Percentiles rank a stretch among this genome's conserved stretches.
Evolutionary conservation across 2,797 vertebrate genomes (phyloP).

Genomic region (Euthynnus affinis): DNA sequence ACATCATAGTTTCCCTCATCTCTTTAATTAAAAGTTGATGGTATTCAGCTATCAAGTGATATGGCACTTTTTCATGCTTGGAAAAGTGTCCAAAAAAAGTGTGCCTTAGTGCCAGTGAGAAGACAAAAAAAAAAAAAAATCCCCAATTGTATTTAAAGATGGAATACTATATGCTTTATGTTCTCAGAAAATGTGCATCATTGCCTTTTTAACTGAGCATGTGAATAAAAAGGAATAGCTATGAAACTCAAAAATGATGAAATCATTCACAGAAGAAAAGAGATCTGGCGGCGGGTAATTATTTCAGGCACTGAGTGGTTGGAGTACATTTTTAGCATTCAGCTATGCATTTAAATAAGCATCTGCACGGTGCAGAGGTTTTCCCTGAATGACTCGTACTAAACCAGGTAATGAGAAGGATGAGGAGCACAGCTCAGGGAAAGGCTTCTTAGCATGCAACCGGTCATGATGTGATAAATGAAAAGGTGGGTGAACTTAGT

Average conservation of each 20-base stretch:
- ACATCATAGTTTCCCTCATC: constrained; percentile 73
- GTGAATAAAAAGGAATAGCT: constrained; percentile 47
- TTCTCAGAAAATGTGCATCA: constrained; percentile 33
- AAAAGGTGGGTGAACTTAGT: constrained; percentile 35
- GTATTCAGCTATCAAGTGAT: constrained; percentile 60
- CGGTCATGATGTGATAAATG: constrained; percentile 36
- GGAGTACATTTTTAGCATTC: constrained; percentile 48
- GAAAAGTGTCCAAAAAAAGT: constrained; percentile 49
- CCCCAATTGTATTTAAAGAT: constrained; percentile 28
- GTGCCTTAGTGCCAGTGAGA: constrained; percentile 36
- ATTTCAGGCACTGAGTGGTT: constrained; percentile 46
- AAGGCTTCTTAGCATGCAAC: constrained; percentile 30
- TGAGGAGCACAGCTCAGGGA: constrained; percentile 8
- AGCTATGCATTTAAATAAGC: constrained; percentile 51
- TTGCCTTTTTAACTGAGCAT: constrained; percentile 54
- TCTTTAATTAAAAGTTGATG: constrained; percentile 81
- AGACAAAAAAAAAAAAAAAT: constrained; percentile 28
- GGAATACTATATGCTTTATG: constrained; percentile 23
- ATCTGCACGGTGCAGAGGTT: constrained; percentile 35
- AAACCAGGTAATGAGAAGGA: constrained; percentile 35
- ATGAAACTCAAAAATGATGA: constrained; percentile 42
- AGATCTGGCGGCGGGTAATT: constrained; percentile 58
- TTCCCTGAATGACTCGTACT: constrained; percentile 29
- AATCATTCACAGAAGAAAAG: constrained; percentile 52
- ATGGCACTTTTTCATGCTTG: constrained; percentile 43